Conservation (phyloP, 2,113 vertebrate species). For the Corvus hawaiiensis region DNA sequence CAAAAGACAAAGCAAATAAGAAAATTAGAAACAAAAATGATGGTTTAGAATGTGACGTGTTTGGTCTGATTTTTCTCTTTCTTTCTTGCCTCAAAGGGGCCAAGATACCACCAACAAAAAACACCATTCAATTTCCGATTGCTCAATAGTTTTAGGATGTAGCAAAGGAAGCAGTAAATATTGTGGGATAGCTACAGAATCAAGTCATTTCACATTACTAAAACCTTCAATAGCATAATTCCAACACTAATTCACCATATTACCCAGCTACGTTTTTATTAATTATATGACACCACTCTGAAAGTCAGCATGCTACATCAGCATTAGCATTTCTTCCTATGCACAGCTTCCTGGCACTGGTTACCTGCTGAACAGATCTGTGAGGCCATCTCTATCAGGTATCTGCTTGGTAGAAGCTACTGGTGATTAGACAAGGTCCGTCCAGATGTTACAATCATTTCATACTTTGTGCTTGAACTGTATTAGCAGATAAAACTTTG, state of each 20-base stretch:
- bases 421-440: background rate
- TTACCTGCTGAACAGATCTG: background rate
- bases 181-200: background rate
- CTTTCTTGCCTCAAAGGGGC: background rate
- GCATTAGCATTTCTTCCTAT: background rate
- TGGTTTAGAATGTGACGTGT: background rate
- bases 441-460: background rate
- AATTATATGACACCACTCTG: background rate
- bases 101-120: background rate
- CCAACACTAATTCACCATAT: background rate
- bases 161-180: background rate
- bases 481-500: background rate
- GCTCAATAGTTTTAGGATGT: background rate
- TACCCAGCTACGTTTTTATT: background rate
- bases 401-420: background rate
- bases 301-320: background rate
- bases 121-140: background rate
- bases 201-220: background rate
- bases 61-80: background rate
- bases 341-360: background rate
- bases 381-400: background rate
- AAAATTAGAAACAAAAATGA: background rate
- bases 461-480: background rate
- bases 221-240: background rate
- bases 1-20: background rate